Evolutionary conservation across 2,797 vertebrate species (phyloP).

Genomic region (Sphenopsis melanotis): DNA sequence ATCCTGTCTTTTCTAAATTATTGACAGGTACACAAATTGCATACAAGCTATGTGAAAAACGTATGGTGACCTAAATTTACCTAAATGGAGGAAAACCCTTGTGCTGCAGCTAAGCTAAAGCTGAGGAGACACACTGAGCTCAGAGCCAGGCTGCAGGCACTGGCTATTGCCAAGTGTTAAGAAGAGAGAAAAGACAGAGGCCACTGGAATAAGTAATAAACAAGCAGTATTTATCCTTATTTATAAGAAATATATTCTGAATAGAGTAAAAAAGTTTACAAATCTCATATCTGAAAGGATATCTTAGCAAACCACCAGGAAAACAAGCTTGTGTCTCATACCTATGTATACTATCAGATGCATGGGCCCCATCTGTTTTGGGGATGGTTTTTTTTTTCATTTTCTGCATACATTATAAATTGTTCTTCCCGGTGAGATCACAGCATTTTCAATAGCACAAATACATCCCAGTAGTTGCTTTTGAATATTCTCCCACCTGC

Average conservation of each 20-base stretch:
- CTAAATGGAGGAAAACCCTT: neutral
- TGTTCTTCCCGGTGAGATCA: neutral
- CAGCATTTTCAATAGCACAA: neutral
- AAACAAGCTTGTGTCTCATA: neutral
- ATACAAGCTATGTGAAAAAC: accelerated
- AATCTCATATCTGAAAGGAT: neutral
- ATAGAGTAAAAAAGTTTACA: neutral
- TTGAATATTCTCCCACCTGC: neutral
- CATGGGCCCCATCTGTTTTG: neutral
- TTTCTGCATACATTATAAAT: accelerated
- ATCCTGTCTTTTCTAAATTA: neutral
- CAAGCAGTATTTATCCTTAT: neutral
- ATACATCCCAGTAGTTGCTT: neutral
- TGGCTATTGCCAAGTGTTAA: neutral
- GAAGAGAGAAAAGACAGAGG: neutral
- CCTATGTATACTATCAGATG: neutral
- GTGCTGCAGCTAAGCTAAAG: neutral
- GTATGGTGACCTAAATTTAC: neutral
- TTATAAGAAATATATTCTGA: neutral
- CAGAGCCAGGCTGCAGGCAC: neutral
- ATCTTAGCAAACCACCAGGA: neutral
- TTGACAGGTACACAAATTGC: neutral
- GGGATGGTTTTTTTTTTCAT: neutral
- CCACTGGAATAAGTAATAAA: neutral
- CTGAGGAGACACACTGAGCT: neutral